Evolutionary conservation across 1,140 invertebrate genomes (phyloP).

Genomic region (Pseudachorutes palmiensis): DNA sequence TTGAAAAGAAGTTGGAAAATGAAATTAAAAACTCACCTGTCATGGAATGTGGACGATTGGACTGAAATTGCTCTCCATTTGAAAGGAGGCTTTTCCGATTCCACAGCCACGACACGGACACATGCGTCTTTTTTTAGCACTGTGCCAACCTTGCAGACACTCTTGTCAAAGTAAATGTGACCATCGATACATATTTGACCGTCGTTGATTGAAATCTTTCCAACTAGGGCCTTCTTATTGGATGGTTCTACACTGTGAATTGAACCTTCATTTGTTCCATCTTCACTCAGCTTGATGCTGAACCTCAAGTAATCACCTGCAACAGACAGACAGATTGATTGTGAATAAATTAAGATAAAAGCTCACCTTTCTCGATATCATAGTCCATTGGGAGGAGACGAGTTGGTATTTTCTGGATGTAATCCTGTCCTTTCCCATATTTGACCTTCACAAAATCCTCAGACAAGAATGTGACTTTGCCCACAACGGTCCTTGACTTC

Average conservation of each 20-base stretch:
- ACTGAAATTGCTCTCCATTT: conserved; percentile 24
- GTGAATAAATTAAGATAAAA: background rate
- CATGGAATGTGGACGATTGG: background rate
- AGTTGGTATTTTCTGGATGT: conserved; percentile 5
- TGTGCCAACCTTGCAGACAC: background rate
- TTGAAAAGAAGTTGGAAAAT: too few species aligned
- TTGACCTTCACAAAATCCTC: background rate
- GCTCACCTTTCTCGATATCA: background rate
- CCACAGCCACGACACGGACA: conserved; percentile 19
- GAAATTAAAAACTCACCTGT: background rate
- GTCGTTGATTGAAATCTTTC: conserved; percentile 12
- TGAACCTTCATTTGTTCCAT: background rate
- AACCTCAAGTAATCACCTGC: conserved; percentile 28
- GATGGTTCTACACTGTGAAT: conserved; percentile 13
- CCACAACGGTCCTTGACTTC: background rate
- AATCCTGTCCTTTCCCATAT: conserved; percentile 4
- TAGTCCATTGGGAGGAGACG: background rate
- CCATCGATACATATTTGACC: conserved; percentile 11
- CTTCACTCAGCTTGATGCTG: conserved; percentile 14
- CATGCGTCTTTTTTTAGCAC: background rate
- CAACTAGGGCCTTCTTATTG: conserved; percentile 20
- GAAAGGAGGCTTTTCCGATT: conserved; percentile 14
- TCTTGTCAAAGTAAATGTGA: conserved; percentile 15
- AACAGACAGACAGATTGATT: background rate
- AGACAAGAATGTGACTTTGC: background rate